A percentile compares a stretch with the other conserved stretches of the same genome.
Conservation (phyloP, 2,888 invertebrate species). For the Galeruca laticollis region DNA sequence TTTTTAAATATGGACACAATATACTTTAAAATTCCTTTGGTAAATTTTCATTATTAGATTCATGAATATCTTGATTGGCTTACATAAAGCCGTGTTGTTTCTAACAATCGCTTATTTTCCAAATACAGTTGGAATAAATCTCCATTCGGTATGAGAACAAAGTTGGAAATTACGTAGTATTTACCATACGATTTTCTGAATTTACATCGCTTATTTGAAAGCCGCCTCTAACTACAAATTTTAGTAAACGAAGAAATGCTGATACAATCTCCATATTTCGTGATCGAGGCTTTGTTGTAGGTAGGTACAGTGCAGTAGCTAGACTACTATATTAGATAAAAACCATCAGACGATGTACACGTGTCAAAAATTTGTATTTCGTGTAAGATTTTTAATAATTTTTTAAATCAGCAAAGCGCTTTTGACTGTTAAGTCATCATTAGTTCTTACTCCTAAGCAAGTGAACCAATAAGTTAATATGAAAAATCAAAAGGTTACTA, state of each 20-base stretch:
- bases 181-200: slow-evolving; percentile 40
- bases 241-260: slow-evolving; percentile 41
- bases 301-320: slow-evolving; percentile 12
- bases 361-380: no score
- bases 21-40: slow-evolving; percentile 19
- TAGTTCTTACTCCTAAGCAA: no score
- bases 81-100: slow-evolving; percentile 13
- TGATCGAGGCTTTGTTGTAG: slow-evolving; percentile 20
- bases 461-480: no score
- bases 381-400: no score
- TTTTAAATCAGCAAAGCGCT: no score
- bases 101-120: slow-evolving; percentile 28
- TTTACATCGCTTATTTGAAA: slow-evolving; percentile 40
- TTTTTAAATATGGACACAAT: slow-evolving; percentile 8
- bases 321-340: no score
- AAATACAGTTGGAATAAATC: slow-evolving; percentile 35
- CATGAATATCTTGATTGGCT: slow-evolving; percentile 25
- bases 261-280: slow-evolving; percentile 36
- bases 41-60: slow-evolving; percentile 17
- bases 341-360: no score
- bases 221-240: slow-evolving; percentile 42
- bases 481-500: no score
- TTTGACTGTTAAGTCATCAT: no score
- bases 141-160: slow-evolving; percentile 33
- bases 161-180: slow-evolving; percentile 38